Conservation (phyloP, 2,113 vertebrate species). For the Nycticryphes semicollaris region DNA sequence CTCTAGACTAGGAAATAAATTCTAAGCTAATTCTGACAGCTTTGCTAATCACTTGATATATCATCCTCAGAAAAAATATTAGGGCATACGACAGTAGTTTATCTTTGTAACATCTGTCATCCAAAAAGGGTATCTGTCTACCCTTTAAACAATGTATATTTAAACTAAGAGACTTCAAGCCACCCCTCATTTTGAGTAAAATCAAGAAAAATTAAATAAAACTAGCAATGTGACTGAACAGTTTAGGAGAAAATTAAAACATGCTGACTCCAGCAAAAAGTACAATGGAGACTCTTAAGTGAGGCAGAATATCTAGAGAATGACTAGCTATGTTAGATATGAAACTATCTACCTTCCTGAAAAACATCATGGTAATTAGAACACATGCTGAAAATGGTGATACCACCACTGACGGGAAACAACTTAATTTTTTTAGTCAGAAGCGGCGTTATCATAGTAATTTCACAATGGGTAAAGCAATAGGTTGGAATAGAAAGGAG, state of each 20-base stretch:
- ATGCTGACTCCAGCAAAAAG: neutral
- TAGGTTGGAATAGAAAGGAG: neutral
- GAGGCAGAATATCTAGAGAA: neutral
- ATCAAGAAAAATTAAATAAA: neutral
- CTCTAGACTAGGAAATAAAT: neutral
- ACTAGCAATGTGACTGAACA: neutral
- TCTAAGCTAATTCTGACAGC: conserved; percentile 4
- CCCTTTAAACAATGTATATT: neutral
- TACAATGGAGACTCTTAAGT: neutral
- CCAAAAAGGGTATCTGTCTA: neutral
- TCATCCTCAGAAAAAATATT: conserved; percentile 2
- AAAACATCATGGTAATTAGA: neutral
- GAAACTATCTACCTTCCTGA: neutral
- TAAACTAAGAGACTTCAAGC: neutral
- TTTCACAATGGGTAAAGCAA: neutral
- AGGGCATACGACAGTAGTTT: neutral
- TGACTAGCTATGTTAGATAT: neutral
- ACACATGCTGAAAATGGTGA: neutral
- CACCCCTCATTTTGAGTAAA: neutral
- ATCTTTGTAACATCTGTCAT: conserved; percentile 19
- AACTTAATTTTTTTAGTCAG: neutral
- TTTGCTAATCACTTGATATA: conserved; percentile 27
- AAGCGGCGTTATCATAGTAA: neutral
- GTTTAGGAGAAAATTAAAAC: neutral
- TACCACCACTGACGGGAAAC: neutral